Evolutionary conservation across 2,113 vertebrate species (phyloP).

Genomic region (Tinamus guttatus): DNA sequence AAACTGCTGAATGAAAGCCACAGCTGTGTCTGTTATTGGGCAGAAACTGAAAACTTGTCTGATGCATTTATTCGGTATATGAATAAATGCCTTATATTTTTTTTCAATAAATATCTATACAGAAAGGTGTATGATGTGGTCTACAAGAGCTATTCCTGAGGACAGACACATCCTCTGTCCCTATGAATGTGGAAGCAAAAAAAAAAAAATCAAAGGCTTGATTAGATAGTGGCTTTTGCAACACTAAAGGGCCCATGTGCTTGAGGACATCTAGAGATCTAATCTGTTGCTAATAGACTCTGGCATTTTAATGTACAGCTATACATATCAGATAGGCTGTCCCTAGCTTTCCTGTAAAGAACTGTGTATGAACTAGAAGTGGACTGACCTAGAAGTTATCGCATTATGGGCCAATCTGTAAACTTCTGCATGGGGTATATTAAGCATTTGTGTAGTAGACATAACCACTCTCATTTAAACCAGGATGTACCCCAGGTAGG

Average conservation of each 20-base stretch:
- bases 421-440: not conserved
- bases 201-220: not conserved
- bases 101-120: not conserved
- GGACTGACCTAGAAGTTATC: not conserved
- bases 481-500: not conserved
- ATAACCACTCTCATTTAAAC: not conserved
- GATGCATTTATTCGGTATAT: not conserved
- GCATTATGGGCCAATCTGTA: not conserved
- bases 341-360: not conserved
- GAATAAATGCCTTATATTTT: not conserved
- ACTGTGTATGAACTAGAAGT: not conserved
- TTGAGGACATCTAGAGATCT: not conserved
- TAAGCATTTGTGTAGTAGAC: fast-evolving
- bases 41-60: not conserved
- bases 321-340: not conserved
- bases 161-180: not conserved
- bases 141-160: not conserved
- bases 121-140: not conserved
- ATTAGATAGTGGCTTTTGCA: not conserved
- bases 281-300: not conserved
- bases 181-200: not conserved
- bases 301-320: not conserved
- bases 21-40: conserved; percentile 12
- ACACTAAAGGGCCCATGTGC: not conserved
- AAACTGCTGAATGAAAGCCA: conserved; percentile 62